phyloP scores from a whole-genome alignment of 1,140 invertebrate species.

The Cylas formicarius region DNA sequence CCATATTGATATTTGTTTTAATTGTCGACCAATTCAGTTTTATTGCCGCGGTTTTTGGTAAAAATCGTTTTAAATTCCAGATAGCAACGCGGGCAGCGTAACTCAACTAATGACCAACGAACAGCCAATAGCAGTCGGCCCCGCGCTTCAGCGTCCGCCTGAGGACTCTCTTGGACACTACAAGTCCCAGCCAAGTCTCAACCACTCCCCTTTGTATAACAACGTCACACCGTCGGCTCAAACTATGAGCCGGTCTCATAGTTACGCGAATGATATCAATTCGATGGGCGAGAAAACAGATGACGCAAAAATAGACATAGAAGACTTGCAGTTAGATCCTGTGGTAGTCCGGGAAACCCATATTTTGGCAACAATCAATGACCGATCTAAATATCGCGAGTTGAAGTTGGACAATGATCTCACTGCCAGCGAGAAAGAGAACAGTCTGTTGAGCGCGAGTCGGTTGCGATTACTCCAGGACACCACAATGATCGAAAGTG shows the following conservation, averaged over 20 bases:
- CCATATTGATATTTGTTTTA: no score
- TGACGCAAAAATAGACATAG: constrained; percentile 7
- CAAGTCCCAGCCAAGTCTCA: constrained; percentile 39
- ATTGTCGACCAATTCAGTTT: no score
- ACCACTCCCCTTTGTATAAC: constrained; percentile 37
- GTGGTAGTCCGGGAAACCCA: constrained; percentile 34
- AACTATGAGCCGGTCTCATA: constrained; percentile 33
- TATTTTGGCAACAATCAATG: constrained; percentile 19
- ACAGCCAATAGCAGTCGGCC: constrained; percentile 51
- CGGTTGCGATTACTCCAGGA: constrained; percentile 66
- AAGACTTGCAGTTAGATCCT: constrained; percentile 37
- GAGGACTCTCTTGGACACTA: constrained; percentile 40
- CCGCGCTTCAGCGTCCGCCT: constrained; percentile 41
- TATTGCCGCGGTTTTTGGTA: no score
- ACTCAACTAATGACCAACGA: constrained; percentile 57
- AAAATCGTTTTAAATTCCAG: constrained; percentile 42
- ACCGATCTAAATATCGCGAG: constrained; percentile 17
- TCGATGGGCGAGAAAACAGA: neutral
- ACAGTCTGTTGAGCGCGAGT: constrained; percentile 47
- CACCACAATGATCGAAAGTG: constrained; percentile 81
- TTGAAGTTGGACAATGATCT: constrained; percentile 36
- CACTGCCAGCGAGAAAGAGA: constrained; percentile 39
- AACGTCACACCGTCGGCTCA: constrained; percentile 26
- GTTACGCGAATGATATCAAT: constrained; percentile 35
- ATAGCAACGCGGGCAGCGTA: constrained; percentile 57